These are phyloP conservation scores for Holothuria glaberrima DNA, from an alignment of 35 echinoderm and acorn worm genomes.

Conservation along the genomic window DNA sequence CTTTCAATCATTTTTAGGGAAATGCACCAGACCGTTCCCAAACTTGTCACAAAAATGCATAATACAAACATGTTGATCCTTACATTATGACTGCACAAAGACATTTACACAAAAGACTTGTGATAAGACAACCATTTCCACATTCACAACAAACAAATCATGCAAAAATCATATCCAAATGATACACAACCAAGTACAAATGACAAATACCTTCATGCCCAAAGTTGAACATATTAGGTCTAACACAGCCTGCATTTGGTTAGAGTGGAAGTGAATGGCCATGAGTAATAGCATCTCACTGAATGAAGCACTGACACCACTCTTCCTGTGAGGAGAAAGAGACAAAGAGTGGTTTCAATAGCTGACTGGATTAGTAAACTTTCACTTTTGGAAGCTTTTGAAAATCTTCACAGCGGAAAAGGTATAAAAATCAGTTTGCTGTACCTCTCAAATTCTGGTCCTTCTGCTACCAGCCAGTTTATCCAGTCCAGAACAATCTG, in stretches of 20 bases:
- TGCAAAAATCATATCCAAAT: too few relatives aligned
- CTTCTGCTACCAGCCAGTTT: conserved; percentile 94
- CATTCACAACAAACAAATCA: background rate
- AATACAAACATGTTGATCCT: too few relatives aligned
- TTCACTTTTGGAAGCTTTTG: background rate
- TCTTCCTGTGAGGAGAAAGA: conserved; percentile 60
- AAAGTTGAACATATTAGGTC: conserved; percentile 95
- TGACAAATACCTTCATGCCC: conserved; percentile 88
- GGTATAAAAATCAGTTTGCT: too few relatives aligned
- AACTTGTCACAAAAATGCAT: too few relatives aligned
- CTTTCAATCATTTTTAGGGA: too few relatives aligned
- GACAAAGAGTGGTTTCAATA: background rate
- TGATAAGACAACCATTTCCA: background rate
- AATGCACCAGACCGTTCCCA: too few relatives aligned
- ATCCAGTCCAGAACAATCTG: conserved; percentile 83
- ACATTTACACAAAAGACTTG: too few relatives aligned
- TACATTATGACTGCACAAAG: too few relatives aligned
- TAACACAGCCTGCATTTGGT: conserved; percentile 90
- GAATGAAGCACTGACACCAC: conserved; percentile 96
- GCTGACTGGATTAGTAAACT: background rate
- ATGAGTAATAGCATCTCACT: conserved; percentile 98
- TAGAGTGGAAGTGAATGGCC: conserved; percentile 98
- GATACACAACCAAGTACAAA: too few relatives aligned
- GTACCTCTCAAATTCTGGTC: conserved; percentile 93
- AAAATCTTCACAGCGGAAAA: too few relatives aligned